A percentile compares a stretch with the other conserved stretches of the same genome.
These are phyloP conservation scores for Brachycybe producta DNA, from an alignment of 2,888 invertebrate species.

Conservation along the genomic window DNA sequence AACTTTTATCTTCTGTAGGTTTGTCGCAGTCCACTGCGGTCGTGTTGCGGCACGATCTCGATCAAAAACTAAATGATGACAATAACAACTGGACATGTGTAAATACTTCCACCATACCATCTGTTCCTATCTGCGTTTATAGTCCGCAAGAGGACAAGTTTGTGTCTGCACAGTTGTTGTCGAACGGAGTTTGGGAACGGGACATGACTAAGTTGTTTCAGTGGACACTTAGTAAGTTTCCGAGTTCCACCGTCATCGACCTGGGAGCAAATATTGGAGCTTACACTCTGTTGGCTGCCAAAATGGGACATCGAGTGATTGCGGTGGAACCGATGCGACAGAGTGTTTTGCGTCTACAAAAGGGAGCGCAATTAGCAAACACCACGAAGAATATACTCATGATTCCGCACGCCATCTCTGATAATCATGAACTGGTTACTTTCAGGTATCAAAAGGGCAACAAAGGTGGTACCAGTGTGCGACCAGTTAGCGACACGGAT, in stretches of 20 bases:
- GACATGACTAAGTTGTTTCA: constrained; percentile 26
- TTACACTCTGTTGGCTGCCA: constrained; percentile 29
- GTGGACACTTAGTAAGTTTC: constrained; percentile 23
- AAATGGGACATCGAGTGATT: constrained; percentile 27
- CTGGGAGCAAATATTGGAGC: constrained; percentile 32
- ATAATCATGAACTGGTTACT: constrained; percentile 19
- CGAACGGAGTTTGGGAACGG: constrained; percentile 29
- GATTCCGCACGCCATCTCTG: constrained; percentile 26
- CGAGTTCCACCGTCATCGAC: constrained; percentile 27
- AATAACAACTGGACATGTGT: constrained; percentile 21
- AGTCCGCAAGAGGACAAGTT: constrained; percentile 25
- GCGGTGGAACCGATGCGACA: constrained; percentile 29
- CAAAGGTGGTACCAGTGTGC: constrained; percentile 26
- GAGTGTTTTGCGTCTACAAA: constrained; percentile 22
- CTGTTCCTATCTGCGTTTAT: constrained; percentile 27
- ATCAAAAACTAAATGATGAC: no score
- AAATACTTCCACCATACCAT: constrained; percentile 23
- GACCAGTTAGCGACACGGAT: background rate
- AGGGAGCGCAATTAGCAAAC: constrained; percentile 23
- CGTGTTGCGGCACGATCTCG: no score
- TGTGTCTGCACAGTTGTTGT: constrained; percentile 26
- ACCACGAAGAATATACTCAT: constrained; percentile 24
- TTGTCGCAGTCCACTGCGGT: no score
- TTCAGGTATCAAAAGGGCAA: constrained; percentile 23
- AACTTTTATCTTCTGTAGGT: no score